A percentile compares a stretch with the other conserved stretches of the same genome.
Conservation (phyloP, 1,140 invertebrate genomes). For the Idris sp. region DNA sequence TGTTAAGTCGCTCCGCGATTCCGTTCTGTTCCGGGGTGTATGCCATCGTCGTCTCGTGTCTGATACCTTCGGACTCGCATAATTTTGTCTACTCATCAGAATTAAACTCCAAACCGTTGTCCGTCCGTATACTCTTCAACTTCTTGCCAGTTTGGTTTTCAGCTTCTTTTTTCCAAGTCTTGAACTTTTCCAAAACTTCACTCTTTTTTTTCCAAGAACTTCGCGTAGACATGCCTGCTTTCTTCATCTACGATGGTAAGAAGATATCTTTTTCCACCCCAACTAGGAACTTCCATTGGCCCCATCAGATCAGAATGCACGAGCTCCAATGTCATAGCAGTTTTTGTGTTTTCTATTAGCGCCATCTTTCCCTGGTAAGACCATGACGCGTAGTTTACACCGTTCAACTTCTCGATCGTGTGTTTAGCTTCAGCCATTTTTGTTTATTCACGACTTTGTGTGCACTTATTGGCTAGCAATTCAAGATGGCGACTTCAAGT, state of each 20-base stretch:
- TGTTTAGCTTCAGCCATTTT: too few species aligned
- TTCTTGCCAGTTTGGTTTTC: conserved; percentile 64
- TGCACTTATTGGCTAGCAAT: too few species aligned
- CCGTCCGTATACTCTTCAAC: conserved; percentile 69
- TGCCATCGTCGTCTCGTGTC: conserved; percentile 44
- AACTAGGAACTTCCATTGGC: conserved; percentile 12
- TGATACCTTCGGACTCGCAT: conserved; percentile 28
- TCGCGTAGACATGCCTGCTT: conserved; percentile 19
- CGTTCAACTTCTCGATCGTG: too few species aligned
- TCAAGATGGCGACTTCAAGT: too few species aligned
- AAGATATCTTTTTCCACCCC: conserved; percentile 7
- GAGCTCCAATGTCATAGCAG: conserved; percentile 1
- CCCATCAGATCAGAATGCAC: conserved; percentile 27
- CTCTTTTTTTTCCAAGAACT: conserved; percentile 25
- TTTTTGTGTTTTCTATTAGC: background rate
- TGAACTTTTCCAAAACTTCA: conserved; percentile 14
- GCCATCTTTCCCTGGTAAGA: too few species aligned
- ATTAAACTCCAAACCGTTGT: conserved; percentile 73
- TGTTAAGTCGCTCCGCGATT: conserved; percentile 50
- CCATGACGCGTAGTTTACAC: too few species aligned
- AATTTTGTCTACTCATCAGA: conserved; percentile 21
- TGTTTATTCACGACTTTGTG: too few species aligned
- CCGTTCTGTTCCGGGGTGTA: conserved; percentile 66
- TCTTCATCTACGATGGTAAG: conserved; percentile 33
- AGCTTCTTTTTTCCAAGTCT: conserved; percentile 32